phyloP scores from a whole-genome alignment of 2,888 invertebrate species.

The Lasioglossum marginatum region DNA sequence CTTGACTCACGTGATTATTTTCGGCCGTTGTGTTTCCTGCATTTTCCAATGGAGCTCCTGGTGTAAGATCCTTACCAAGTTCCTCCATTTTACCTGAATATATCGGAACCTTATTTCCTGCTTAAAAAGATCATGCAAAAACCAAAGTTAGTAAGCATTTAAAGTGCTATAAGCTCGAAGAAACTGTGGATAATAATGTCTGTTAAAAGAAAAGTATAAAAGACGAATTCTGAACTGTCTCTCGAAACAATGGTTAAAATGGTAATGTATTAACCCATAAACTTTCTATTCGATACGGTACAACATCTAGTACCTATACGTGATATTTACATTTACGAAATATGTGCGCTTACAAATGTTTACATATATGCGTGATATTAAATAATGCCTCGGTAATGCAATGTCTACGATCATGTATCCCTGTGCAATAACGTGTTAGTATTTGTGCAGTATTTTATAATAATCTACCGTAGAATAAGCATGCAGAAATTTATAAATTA shows the following conservation, averaged over 20 bases:
- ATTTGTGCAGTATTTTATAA: conserved; percentile 18
- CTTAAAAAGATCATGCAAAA: conserved; percentile 79
- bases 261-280: conserved; percentile 14
- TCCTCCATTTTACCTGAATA: conserved; percentile 84
- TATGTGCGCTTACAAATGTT: conserved; percentile 29
- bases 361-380: conserved; percentile 30
- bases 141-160: conserved; percentile 79
- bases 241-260: conserved; percentile 30
- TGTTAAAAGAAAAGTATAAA: conserved; percentile 36
- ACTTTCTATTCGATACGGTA: conserved; percentile 1
- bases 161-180: conserved; percentile 69
- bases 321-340: conserved; percentile 14
- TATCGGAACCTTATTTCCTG: conserved; percentile 82
- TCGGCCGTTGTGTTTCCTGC: conserved; percentile 78
- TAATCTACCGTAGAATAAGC: conserved; percentile 24
- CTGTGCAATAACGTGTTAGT: conserved; percentile 25
- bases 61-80: conserved; percentile 79
- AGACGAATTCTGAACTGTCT: conserved; percentile 13
- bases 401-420: not conserved
- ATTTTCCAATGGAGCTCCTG: conserved; percentile 78
- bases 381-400: conserved; percentile 9
- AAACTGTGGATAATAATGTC: conserved; percentile 54
- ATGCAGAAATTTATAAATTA: conserved; percentile 38
- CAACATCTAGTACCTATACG: not conserved
- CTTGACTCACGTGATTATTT: conserved; percentile 85